Percentiles rank a stretch among this genome's conserved stretches.
Conservation (phyloP, 2,797 vertebrate species). For the Coendou prehensilis region DNA sequence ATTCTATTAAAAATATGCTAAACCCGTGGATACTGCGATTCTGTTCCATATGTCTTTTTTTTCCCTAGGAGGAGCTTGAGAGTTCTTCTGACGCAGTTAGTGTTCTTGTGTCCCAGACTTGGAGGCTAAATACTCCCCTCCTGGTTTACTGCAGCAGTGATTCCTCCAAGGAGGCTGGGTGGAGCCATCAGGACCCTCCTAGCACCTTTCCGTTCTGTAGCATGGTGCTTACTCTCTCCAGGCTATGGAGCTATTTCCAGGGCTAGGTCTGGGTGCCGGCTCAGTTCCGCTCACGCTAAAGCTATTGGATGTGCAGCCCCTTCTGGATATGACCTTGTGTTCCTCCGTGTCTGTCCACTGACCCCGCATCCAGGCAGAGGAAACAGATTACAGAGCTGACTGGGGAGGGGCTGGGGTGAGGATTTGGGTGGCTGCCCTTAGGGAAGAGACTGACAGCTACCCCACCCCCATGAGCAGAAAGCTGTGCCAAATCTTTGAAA, state of each 20-base stretch:
- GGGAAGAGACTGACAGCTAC: neutral
- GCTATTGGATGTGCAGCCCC: neutral
- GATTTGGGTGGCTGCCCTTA: neutral
- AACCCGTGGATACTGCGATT: neutral
- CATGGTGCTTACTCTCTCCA: neutral
- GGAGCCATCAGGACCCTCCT: too few relatives aligned
- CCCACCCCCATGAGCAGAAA: neutral
- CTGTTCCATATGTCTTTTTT: neutral
- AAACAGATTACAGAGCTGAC: neutral
- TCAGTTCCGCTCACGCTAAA: neutral
- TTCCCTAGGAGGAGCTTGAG: neutral
- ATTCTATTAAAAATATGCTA: conserved; percentile 22
- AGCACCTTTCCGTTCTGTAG: neutral
- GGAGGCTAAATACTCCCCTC: neutral
- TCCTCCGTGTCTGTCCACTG: neutral
- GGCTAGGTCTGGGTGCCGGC: neutral
- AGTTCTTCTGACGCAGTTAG: neutral
- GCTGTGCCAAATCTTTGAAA: too few relatives aligned
- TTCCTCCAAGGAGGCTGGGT: neutral
- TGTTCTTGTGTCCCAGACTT: neutral
- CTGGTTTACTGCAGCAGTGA: neutral
- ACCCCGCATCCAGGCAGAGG: neutral
- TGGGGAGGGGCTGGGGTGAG: neutral
- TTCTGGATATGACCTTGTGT: neutral
- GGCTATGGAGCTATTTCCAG: neutral